Evolutionary conservation across 2,888 invertebrate genomes (phyloP).

Genomic region (Callyntrura sp.): DNA sequence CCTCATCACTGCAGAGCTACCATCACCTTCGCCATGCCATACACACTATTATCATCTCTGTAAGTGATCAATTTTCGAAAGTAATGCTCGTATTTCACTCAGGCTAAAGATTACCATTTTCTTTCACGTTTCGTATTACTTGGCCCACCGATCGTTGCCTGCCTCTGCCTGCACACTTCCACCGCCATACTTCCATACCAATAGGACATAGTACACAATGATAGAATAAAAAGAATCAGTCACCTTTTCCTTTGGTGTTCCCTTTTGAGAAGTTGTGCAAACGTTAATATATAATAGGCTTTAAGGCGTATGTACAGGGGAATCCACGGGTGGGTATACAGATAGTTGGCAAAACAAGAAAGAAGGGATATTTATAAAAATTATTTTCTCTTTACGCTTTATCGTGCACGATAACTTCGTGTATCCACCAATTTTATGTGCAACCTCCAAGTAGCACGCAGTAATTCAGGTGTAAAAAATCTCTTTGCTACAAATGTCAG

Average conservation of each 20-base stretch:
- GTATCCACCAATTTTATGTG: neutral
- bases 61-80: constrained; percentile 58
- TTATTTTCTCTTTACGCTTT: neutral
- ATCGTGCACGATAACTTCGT: neutral
- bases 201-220: no score
- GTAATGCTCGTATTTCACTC: constrained; percentile 50
- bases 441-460: no score
- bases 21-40: neutral
- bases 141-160: neutral
- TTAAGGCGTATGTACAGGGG: no score
- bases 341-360: neutral
- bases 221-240: neutral
- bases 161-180: neutral
- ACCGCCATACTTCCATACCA: neutral
- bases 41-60: neutral
- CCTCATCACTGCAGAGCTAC: no score
- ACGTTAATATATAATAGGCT: constrained; percentile 60
- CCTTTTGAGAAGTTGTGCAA: constrained; percentile 35
- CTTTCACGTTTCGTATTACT: neutral
- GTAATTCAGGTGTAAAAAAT: no score
- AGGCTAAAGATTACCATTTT: constrained; percentile 46
- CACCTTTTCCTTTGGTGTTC: constrained; percentile 18
- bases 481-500: no score
- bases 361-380: neutral
- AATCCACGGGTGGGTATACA: no score